Evolutionary conservation across 2,113 vertebrate genomes (phyloP), one percentile per base, ranked within the genome.

Genomic region (Saccopteryx bilineata): DNA sequence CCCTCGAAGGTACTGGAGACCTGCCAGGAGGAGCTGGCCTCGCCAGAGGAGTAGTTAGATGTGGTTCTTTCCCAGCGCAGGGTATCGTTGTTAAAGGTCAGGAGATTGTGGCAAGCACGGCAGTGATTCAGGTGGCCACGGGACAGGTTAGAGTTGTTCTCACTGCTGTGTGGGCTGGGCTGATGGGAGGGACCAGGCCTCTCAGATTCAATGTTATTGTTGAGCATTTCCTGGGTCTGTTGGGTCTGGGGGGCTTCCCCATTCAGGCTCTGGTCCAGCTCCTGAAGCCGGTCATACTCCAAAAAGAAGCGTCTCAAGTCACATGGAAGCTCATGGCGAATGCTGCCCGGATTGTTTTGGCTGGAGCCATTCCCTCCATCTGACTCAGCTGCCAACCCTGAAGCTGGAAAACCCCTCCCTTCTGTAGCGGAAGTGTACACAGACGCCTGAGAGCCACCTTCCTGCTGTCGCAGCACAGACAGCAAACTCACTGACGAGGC

Each of bases 291-390:
- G 97, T 99, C 99, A 80, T 99, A 99, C 98, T 99, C 99, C 98
- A 99, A 98, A 98, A 99, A 99, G 98, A 99, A 99, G 94, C 99
- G 99, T 98, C 99, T 99, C 97, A 99, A 98, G 98, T 99, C 99
- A 98, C 99, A 99, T 69, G 99, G 99, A 97, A 99, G 98, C 87
- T 99, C 99, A 17, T 99, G 99, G 68, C 99, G 99, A 97, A 99
- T 99, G 84, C 98, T 99, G 66, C 99, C 98, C 2, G 99, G 98
- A 88, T 99, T 99, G 80, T 99, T 99, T 96, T 99, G 99, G 63
- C 99, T 98, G 26, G 97, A 94, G 2, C 98, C 85, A 31, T 98
- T 98, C 65, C 96, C 97, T 82, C 98, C 96, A 71, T 99, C 98
- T 65, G 98, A 98, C 97, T 99, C 98, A 96, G 98, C 76, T 21